phyloP scores from a whole-genome alignment of 2,888 invertebrate genomes.

The Lissonota sp. region DNA sequence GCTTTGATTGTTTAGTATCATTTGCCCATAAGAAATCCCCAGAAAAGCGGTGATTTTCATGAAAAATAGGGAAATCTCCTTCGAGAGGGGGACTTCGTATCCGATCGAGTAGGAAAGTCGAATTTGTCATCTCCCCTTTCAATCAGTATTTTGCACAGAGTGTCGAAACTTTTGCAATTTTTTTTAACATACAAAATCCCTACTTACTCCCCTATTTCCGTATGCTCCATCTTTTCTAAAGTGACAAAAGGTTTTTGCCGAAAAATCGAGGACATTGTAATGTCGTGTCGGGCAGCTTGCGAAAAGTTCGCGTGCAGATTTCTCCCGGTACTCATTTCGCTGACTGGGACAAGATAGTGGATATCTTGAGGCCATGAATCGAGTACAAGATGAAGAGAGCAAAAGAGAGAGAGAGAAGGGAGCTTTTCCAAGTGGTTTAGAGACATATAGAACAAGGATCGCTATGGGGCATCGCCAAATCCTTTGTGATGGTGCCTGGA shows the following conservation, averaged over 20 bases:
- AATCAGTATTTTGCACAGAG: too few species aligned
- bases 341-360: constrained; percentile 8
- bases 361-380: constrained; percentile 33
- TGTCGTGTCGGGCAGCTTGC: constrained; percentile 7
- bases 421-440: constrained; percentile 46
- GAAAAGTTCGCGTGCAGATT: constrained; percentile 16
- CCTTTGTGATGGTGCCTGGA: constrained; percentile 58
- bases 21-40: too few species aligned
- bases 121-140: too few species aligned
- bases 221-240: not conserved
- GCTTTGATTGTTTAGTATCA: too few species aligned
- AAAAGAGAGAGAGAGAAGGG: constrained; percentile 13
- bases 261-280: too few species aligned
- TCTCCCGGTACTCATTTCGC: not conserved
- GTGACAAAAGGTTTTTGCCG: too few species aligned
- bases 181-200: too few species aligned
- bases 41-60: too few species aligned
- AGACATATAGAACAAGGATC: constrained; percentile 46
- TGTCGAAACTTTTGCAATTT: too few species aligned
- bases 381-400: constrained; percentile 8
- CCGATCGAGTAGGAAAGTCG: too few species aligned
- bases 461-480: constrained; percentile 49
- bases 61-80: too few species aligned
- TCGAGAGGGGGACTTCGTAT: too few species aligned
- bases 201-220: not conserved